Evolutionary conservation across 2,113 vertebrate genomes (phyloP), one percentile per base, ranked within the genome.

Genomic region (Etheostoma spectabile): DNA sequence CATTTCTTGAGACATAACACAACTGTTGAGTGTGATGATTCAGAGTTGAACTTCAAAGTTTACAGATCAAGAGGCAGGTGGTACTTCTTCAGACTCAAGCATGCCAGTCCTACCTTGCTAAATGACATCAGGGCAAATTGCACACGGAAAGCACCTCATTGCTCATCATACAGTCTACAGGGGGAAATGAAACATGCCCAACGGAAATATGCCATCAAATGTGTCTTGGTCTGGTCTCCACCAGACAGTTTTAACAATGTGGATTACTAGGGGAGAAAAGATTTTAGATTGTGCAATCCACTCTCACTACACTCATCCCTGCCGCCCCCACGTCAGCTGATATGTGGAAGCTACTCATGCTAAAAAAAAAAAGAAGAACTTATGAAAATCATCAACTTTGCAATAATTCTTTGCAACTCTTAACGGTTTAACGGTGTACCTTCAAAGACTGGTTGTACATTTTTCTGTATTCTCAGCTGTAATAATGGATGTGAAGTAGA

Each of bases 241-340:
- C 35, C 57, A 35, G 81, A 74, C 61, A 65, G 45, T 81, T 77
- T 78, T 18, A 77, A 66, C 21, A 66, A 61, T 24, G 77, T 68
- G 80, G 42, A 79, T 79, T 49, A 19, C 64, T 72, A 16, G 59
- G 1, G 45, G 55, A 57, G 69, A 27, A 24, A 59, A 24, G 71
- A 24, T 79, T 6, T 42, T 7, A 27, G 78, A 71, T 89, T 93
- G 83, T 63, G 87, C 66, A 94, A 92, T 74, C 64, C 65, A 16
- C 75, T 81, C 61, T 62, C 11, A 59, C 69, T n/a, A 1, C 56
- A 82, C 46, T 62, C 22, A 21, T 74, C 55, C 22, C 61, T 15
- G 42, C 79, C 45, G n/a, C 87, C 88, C 74, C 63, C 45, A 13
- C 84, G 77, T 48, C 73, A 80, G 78, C 73, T 90, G 76, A 10